These are phyloP conservation scores for Symphodus melops DNA, from an alignment of 2,113 vertebrate genomes.

Conservation along the genomic window DNA sequence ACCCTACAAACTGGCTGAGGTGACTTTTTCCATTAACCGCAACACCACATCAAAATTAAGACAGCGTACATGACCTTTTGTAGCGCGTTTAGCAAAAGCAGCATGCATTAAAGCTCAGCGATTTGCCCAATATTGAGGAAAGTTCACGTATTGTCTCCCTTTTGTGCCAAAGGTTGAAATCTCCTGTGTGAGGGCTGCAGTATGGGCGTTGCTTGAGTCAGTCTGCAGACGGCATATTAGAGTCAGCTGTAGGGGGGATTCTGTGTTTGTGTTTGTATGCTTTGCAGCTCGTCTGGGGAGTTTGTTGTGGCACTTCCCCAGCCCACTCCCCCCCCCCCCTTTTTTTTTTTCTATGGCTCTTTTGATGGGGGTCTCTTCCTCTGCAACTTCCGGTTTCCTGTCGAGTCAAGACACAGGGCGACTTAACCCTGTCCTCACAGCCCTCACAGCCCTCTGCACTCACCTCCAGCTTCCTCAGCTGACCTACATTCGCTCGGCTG, in stretches of 20 bases:
- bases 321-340: constrained; percentile 33
- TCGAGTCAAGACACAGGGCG: constrained; percentile 26
- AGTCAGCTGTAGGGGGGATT: constrained; percentile 39
- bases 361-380: constrained; percentile 68
- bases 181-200: neutral
- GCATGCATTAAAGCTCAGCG: too few species aligned
- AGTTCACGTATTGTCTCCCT: too few species aligned
- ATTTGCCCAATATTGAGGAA: too few species aligned
- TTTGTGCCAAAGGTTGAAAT: neutral
- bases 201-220: neutral
- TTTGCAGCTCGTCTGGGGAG: constrained; percentile 34
- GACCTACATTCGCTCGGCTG: constrained; percentile 40
- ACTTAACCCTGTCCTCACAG: constrained; percentile 31
- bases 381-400: constrained; percentile 77
- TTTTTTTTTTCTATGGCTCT: constrained; percentile 31
- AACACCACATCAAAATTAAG: neutral
- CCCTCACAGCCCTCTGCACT: neutral
- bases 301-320: constrained; percentile 52
- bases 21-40: constrained; percentile 58
- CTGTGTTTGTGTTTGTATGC: constrained; percentile 42
- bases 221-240: constrained; percentile 6
- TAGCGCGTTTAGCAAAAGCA: too few species aligned
- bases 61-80: neutral
- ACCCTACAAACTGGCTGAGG: constrained; percentile 96
- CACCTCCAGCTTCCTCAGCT: constrained; percentile 22